Evolutionary conservation across 2,797 vertebrate genomes (phyloP).

Genomic region (Pygocentrus nattereri): DNA sequence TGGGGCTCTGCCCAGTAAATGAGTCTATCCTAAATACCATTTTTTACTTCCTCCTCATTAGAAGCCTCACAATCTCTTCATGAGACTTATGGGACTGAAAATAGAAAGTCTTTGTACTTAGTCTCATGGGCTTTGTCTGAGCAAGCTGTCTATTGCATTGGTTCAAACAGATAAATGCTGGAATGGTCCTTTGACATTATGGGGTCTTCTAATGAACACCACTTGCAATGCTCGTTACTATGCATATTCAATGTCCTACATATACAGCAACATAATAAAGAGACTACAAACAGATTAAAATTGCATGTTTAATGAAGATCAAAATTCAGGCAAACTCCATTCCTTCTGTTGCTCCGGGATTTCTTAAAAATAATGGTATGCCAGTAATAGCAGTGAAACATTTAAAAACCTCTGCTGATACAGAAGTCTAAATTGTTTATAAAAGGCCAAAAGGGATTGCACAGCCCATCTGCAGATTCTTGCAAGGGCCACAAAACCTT

Average conservation of each 20-base stretch:
- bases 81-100: background rate
- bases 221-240: background rate
- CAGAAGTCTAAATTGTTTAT: conserved; percentile 6
- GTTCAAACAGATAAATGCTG: background rate
- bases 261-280: background rate
- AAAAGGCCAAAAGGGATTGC: background rate
- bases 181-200: background rate
- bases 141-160: too few relatives aligned
- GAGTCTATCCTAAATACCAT: conserved; percentile 45
- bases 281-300: background rate
- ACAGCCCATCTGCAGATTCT: conserved; percentile 52
- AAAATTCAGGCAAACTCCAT: background rate
- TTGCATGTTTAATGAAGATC: background rate
- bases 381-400: conserved; percentile 58
- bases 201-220: background rate
- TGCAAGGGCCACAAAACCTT: conserved; percentile 75
- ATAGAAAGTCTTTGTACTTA: background rate
- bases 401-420: conserved; percentile 48
- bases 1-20: conserved; percentile 35
- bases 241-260: background rate
- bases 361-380: conserved; percentile 64
- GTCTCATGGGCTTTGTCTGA: background rate
- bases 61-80: background rate
- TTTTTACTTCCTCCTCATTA: conserved; percentile 41
- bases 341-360: background rate